phyloP scores from a whole-genome alignment of 2,113 vertebrate genomes.

The Nibea coibor region DNA sequence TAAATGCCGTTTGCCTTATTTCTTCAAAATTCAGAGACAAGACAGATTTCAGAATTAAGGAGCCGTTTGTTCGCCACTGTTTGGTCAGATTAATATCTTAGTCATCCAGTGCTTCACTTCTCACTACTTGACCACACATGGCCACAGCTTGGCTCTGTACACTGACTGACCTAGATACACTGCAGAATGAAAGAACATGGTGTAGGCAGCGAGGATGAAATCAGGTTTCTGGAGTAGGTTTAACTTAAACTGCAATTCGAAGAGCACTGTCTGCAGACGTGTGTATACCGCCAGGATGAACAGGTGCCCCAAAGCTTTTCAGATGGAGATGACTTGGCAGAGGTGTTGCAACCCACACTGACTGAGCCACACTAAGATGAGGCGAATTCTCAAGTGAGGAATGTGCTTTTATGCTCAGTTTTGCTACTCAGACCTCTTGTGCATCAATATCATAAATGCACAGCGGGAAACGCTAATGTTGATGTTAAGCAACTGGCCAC shows the following conservation, averaged over 20 bases:
- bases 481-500: conserved; percentile 32
- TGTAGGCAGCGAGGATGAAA: conserved; percentile 43
- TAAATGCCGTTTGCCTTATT: neutral
- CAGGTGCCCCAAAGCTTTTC: conserved; percentile 61
- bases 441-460: conserved; percentile 27
- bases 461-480: conserved; percentile 20
- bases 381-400: conserved; percentile 55
- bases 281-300: conserved; percentile 35
- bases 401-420: conserved; percentile 35
- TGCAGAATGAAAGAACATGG: conserved; percentile 42
- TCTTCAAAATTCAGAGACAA: neutral
- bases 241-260: conserved; percentile 50
- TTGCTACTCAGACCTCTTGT: conserved; percentile 18
- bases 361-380: conserved; percentile 39
- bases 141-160: conserved; percentile 31
- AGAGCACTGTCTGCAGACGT: conserved; percentile 34
- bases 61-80: conserved; percentile 4
- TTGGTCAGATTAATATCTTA: neutral
- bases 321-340: conserved; percentile 68
- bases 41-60: neutral
- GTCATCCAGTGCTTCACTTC: conserved; percentile 27
- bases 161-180: conserved; percentile 64
- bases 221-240: conserved; percentile 54
- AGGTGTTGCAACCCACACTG: conserved; percentile 57
- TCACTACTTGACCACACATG: conserved; percentile 62